Base-by-base conservation (phyloP, 2,797 vertebrate genomes). In the Catamblyrhynchus diadema region DNA sequence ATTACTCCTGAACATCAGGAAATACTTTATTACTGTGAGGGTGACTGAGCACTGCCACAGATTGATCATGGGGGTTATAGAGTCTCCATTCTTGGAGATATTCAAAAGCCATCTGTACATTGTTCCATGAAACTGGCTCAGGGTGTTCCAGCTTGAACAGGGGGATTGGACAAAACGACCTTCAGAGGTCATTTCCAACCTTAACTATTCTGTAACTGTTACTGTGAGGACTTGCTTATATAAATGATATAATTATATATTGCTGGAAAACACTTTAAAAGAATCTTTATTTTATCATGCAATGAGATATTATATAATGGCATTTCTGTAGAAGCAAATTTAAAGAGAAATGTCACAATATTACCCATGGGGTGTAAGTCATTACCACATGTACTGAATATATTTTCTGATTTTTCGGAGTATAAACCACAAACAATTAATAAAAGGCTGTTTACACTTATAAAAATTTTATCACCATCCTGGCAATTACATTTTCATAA, bases 401-500 rank as follows among this genome's bases (percentile, higher is more conserved):
- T 86, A 69, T 27, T 42, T 73, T 73, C 30, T 41, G 23, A 56
- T 56, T 92, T 94, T 96, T 94, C 60, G 85, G 60, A 57, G 12
- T 50, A n/a, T 79, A 86, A 91, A 51, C n/a, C 14, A 54, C 20
- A 78, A 92, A 56, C 16, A 69, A 83, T 62, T 77, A 85, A 47
- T 83, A 90, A 72, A 79, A 81, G 2, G 1, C 8, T 64, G 11
- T 64, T 92, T 56, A 83, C 87, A 54, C 72, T 65, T 89, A 30
- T 23, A 84, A 77, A 77, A 96, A 93, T 88, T 50, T 95, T 97
- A 94, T 95, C 86, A 93, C 37, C 81, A 44, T 51, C 30, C 66
- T 92, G 80, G 60, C 41, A 88, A 93, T 85, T 95, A 70, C 13
- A 57, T 93, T 94, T 96, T 70, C 54, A 18, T 54, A 81, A n/a